These are phyloP conservation scores for Phania funesta DNA, from an alignment of 2,888 invertebrate genomes.

Conservation along the genomic window DNA sequence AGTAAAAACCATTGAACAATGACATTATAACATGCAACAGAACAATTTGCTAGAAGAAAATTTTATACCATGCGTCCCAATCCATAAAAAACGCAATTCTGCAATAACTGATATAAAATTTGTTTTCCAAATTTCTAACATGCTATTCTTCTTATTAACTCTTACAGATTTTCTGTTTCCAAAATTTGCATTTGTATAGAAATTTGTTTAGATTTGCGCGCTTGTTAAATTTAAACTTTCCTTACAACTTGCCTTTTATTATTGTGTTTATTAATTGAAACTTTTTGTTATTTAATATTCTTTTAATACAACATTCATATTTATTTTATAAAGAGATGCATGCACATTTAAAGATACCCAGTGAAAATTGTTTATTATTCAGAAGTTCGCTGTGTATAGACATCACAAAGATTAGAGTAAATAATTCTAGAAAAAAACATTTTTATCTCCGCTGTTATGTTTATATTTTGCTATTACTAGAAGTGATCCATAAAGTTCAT, in stretches of 20 bases:
- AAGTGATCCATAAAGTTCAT: slow-evolving; percentile 42
- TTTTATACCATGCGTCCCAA: no score
- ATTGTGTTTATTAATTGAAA: slow-evolving; percentile 17
- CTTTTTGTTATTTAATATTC: slow-evolving; percentile 1
- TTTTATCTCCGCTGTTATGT: slow-evolving; percentile 39
- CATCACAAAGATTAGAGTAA: slow-evolving; percentile 33
- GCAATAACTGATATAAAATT: no score
- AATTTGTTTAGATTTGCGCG: neutral
- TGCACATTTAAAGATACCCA: neutral
- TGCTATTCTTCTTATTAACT: no score
- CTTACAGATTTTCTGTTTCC: no score
- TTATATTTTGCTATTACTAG: slow-evolving; percentile 1
- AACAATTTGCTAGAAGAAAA: no score
- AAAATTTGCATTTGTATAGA: neutral
- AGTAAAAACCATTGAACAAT: no score
- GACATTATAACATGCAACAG: no score
- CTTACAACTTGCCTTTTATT: neutral
- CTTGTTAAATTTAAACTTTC: neutral
- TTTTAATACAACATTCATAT: neutral
- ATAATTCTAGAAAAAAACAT: neutral
- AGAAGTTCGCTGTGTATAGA: neutral
- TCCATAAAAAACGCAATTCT: no score
- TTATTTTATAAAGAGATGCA: neutral
- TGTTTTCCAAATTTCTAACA: no score
- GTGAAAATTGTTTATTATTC: slow-evolving; percentile 23